These are phyloP conservation scores for Gari tellinella DNA, from an alignment of 2,888 invertebrate species.

Conservation along the genomic window DNA sequence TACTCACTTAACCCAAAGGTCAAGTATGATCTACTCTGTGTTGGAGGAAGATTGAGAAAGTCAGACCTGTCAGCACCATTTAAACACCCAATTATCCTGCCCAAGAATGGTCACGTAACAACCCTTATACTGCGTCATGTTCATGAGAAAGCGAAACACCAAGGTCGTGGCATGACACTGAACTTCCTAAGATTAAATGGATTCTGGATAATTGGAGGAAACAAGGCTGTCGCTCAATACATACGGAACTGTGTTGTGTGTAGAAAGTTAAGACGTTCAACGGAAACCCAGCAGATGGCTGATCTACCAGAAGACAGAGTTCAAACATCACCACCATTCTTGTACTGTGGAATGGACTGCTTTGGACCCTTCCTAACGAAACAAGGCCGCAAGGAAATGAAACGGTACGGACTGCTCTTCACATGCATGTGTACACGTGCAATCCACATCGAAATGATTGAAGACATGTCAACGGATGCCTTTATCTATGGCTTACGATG, in stretches of 20 bases:
- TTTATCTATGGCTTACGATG: conserved; percentile 59
- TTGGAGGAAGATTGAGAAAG: conserved; percentile 27
- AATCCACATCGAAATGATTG: conserved; percentile 70
- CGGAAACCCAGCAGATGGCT: conserved; percentile 75
- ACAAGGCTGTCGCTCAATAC: conserved; percentile 57
- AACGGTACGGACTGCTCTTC: conserved; percentile 78
- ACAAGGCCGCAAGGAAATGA: conserved; percentile 68
- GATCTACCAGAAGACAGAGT: conserved; percentile 77
- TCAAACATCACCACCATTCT: conserved; percentile 71
- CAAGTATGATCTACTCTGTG: conserved; percentile 29
- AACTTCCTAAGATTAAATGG: conserved; percentile 53
- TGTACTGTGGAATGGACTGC: conserved; percentile 78
- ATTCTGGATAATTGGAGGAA: conserved; percentile 76
- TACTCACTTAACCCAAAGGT: conserved; percentile 10
- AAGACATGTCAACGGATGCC: conserved; percentile 55
- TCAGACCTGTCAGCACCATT: conserved; percentile 6
- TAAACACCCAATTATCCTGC: conserved; percentile 32
- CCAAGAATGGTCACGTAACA: conserved; percentile 39
- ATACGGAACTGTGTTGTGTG: conserved; percentile 75
- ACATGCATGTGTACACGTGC: conserved; percentile 76
- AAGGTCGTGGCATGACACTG: conserved; percentile 57
- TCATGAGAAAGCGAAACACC: conserved; percentile 49
- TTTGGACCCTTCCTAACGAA: conserved; percentile 75
- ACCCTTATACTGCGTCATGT: conserved; percentile 48
- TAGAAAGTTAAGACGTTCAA: conserved; percentile 52